Base-by-base conservation (phyloP, 2,113 vertebrate genomes). In the Oryzias melastigma region DNA sequence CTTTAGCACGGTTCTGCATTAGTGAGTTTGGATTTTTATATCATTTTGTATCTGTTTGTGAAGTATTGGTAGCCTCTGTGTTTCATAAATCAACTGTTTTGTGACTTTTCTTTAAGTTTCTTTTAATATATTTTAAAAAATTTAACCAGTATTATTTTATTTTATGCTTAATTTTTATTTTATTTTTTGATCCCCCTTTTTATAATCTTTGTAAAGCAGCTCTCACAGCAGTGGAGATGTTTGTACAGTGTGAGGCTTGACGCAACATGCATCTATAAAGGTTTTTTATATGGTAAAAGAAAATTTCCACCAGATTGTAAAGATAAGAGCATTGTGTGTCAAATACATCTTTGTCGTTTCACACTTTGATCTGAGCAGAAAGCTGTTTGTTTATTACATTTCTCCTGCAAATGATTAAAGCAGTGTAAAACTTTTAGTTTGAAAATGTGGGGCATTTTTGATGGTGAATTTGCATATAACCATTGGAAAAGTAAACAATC, bases 181-280 rank as follows among this genome's bases (percentile, higher is more conserved):
- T 58, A 1, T 20, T 43, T 2, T 24, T 10, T 14, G 17, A 53
- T 43, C 51, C 47, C 19, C 1, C 3, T 7, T 42, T 54, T 53
- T 58, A 13, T 22, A 57, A 14, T n/a, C 5, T 52, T 4, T 0
- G 1, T 42, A 0, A 14, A 20, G 52, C 14, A 22, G 60, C 12
- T 52, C 5, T 46, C 73, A 77, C 65, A 78, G 52, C 7, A 25
- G 35, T 17, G 18, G 16, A 5, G 4, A 59, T 41, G 5, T 53
- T 61, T 12, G 1, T 50, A 19, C 15, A 7, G 24, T 4, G 8
- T 18, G 16, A 35, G 17, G 5, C 0, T 5, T 73, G 62, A 67
- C 8, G 43, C 25, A 76, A 20, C 1, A 0, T 16, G 0, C 15
- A 14, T 47, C 54, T 42, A 18, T 75, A 57, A 71, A 64, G 45